phyloP scores from a whole-genome alignment of 2,888 invertebrate species.

The Eudasyphora cyanicolor region DNA sequence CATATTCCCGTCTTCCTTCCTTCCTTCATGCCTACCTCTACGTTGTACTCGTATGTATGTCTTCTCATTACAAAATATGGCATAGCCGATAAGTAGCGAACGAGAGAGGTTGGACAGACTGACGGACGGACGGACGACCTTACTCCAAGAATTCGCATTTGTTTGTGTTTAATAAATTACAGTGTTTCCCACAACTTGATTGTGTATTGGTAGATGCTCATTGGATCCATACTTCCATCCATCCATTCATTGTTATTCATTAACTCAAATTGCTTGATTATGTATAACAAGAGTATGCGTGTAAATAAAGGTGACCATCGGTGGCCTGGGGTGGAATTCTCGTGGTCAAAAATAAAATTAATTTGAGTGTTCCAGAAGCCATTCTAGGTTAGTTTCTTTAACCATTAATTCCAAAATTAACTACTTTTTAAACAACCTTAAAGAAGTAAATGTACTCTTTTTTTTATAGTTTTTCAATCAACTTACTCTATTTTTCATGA shows the following conservation, averaged over 20 bases:
- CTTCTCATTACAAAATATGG: neutral
- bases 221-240: slow-evolving; percentile 38
- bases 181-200: slow-evolving; percentile 60
- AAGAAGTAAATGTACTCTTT: too few species aligned
- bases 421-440: too few species aligned
- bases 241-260: slow-evolving; percentile 63
- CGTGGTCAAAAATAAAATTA: too few species aligned
- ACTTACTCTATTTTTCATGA: too few species aligned
- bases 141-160: slow-evolving; percentile 3
- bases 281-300: slow-evolving; percentile 36
- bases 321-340: too few species aligned
- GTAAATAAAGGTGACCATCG: slow-evolving; percentile 49
- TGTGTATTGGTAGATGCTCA: slow-evolving; percentile 34
- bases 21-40: neutral
- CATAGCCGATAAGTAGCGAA: neutral
- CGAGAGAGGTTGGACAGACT: neutral
- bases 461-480: too few species aligned
- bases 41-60: neutral
- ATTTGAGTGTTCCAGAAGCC: too few species aligned
- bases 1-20: neutral
- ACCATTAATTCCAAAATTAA: too few species aligned
- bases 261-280: slow-evolving; percentile 56
- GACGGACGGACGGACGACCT: neutral
- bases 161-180: slow-evolving; percentile 52
- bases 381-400: too few species aligned